phyloP scores from a whole-genome alignment of 2,113 vertebrate species.

The Theristicus caerulescens region DNA sequence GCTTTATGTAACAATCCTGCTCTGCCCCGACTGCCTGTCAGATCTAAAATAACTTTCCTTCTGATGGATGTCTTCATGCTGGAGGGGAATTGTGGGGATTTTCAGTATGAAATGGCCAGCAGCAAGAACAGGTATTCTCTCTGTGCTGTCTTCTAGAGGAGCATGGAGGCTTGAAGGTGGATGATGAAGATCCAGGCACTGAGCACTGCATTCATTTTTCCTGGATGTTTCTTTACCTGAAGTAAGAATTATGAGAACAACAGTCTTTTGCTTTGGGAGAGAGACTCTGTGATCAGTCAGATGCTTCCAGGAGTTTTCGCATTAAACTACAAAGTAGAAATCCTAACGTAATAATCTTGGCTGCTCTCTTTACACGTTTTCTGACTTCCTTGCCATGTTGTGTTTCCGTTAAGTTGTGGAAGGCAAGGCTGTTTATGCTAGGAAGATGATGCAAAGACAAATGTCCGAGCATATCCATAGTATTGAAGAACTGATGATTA shows the following conservation, averaged over 20 bases:
- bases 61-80: neutral
- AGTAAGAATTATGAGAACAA: neutral
- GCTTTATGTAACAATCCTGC: slow-evolving; percentile 49
- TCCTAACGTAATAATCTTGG: neutral
- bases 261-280: neutral
- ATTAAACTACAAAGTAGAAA: neutral
- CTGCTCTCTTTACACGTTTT: neutral
- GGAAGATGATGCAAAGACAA: neutral
- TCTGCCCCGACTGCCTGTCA: slow-evolving; percentile 27
- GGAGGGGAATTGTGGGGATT: neutral
- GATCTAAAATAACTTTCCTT: slow-evolving; percentile 14
- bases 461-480: neutral
- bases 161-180: neutral
- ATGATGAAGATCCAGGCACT: neutral
- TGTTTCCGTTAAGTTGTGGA: neutral
- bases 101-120: neutral
- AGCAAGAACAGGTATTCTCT: neutral
- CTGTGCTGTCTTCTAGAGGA: neutral
- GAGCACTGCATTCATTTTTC: neutral
- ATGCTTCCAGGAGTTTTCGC: neutral
- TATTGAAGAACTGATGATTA: neutral
- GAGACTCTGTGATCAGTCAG: neutral
- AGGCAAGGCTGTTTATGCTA: neutral
- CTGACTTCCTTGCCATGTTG: neutral
- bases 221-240: neutral